Conservation (phyloP, 2,113 vertebrate genomes). For the Otocyon megalotis region DNA sequence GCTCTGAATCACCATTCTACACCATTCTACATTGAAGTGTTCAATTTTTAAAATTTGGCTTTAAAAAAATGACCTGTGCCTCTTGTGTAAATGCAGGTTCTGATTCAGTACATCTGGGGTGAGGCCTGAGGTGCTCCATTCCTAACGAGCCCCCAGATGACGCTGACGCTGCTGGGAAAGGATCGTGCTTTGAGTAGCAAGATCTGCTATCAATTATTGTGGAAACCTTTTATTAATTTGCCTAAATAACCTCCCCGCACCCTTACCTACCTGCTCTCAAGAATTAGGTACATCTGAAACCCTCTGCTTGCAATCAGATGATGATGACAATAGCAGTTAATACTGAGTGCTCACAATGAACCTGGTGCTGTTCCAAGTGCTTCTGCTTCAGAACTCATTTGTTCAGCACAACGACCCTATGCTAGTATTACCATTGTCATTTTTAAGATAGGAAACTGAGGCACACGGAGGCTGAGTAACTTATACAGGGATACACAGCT, state of each 20-base stretch:
- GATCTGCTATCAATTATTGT: rapidly evolving
- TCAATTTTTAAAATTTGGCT: background rate
- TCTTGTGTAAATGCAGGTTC: background rate
- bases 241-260: background rate
- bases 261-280: background rate
- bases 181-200: background rate
- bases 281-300: background rate
- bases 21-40: no score
- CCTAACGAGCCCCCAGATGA: background rate
- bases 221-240: background rate
- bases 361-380: background rate
- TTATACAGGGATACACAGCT: background rate
- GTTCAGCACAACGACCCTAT: background rate
- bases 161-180: background rate
- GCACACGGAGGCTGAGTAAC: background rate
- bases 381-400: background rate
- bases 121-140: background rate
- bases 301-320: background rate
- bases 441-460: background rate
- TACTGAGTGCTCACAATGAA: background rate
- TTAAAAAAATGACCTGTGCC: background rate
- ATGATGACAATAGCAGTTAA: background rate
- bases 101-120: background rate
- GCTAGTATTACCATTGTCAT: background rate
- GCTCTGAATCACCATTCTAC: no score